These are phyloP conservation scores for Plebejus argus DNA, from an alignment of 2,888 invertebrate genomes.

Conservation along the genomic window DNA sequence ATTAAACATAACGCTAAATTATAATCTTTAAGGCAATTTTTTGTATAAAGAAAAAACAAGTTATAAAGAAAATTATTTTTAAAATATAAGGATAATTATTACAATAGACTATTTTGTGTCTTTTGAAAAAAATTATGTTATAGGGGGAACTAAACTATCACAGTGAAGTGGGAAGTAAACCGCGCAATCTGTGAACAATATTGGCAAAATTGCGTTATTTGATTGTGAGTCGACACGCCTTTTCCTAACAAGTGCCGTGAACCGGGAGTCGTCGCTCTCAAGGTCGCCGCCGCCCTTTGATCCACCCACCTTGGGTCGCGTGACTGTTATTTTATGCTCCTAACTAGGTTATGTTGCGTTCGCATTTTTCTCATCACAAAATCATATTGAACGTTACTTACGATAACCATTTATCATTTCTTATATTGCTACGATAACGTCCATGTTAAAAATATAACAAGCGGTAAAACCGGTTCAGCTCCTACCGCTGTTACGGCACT, in stretches of 20 bases:
- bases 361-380: not conserved
- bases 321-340: slow-evolving; percentile 66
- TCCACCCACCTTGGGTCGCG: slow-evolving; percentile 79
- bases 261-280: slow-evolving; percentile 77
- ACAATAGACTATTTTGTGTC: too few relatives aligned
- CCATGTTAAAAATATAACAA: not conserved
- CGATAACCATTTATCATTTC: slow-evolving; percentile 27
- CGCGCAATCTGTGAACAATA: slow-evolving; percentile 35
- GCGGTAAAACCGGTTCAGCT: slow-evolving; percentile 23
- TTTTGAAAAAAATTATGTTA: too few relatives aligned
- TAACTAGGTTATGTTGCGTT: slow-evolving; percentile 50
- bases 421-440: slow-evolving; percentile 20
- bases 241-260: slow-evolving; percentile 76
- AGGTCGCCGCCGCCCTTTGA: slow-evolving; percentile 79
- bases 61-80: too few relatives aligned
- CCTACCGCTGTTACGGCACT: not conserved
- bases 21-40: too few relatives aligned
- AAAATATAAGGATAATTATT: too few relatives aligned
- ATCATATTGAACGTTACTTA: slow-evolving; percentile 22
- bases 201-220: slow-evolving; percentile 59
- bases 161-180: slow-evolving; percentile 11
- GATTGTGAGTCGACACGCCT: slow-evolving; percentile 77
- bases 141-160: not conserved
- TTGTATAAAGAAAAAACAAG: too few relatives aligned
- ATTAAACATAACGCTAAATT: too few relatives aligned